phyloP scores from a whole-genome alignment of 2,113 vertebrate genomes.

The Phylloscopus trochilus region DNA sequence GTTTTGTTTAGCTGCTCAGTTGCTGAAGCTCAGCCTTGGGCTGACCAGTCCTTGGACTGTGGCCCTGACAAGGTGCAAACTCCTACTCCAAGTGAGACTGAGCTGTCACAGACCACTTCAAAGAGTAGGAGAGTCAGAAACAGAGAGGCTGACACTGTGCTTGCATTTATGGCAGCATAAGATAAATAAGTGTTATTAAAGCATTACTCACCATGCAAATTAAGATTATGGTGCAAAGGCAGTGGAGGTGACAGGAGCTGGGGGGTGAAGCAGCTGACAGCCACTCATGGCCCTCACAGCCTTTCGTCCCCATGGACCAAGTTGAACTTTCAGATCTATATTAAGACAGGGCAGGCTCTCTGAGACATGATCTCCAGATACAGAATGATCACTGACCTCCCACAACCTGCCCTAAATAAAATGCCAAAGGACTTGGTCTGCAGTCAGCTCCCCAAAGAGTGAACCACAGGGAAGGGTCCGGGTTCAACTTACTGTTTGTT shows the following conservation, averaged over 20 bases:
- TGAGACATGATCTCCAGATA: background rate
- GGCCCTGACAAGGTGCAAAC: background rate
- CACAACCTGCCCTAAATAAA: background rate
- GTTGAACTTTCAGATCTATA: conserved; percentile 40
- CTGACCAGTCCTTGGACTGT: background rate
- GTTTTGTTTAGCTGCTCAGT: background rate
- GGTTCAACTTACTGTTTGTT: background rate
- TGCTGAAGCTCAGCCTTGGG: background rate
- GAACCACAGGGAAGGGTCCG: background rate
- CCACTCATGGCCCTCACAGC: background rate
- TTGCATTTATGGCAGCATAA: background rate
- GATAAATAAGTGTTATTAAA: background rate
- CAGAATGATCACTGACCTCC: background rate
- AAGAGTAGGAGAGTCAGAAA: background rate
- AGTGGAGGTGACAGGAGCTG: background rate
- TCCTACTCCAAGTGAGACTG: background rate
- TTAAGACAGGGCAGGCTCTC: background rate
- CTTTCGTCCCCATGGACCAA: background rate
- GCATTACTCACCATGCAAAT: background rate
- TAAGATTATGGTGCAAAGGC: background rate
- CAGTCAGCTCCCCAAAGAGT: background rate
- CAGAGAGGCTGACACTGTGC: background rate
- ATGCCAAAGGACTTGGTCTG: background rate
- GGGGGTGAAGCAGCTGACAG: background rate
- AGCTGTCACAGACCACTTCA: background rate